Conservation (phyloP, 2,113 vertebrate genomes). For the Pavo muticus region DNA sequence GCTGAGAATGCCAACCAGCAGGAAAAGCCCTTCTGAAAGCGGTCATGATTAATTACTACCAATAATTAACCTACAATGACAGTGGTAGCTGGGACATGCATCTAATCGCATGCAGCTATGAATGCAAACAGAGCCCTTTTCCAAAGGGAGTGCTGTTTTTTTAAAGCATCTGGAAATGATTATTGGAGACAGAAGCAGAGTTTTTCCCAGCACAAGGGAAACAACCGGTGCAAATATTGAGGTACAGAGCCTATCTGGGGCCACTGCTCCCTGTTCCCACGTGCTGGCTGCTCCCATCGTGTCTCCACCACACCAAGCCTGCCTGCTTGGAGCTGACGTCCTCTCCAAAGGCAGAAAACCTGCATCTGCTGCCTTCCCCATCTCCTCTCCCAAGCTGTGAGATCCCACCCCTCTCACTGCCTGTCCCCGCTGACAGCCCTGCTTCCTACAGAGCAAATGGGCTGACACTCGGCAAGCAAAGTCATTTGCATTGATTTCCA, state of each 20-base stretch:
- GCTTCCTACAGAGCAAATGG: conserved; percentile 65
- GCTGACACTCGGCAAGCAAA: conserved; percentile 24
- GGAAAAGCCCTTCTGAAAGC: neutral
- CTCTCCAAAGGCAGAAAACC: neutral
- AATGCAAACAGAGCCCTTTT: neutral
- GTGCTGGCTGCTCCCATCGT: neutral
- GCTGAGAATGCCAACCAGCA: neutral
- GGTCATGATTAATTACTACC: conserved; percentile 9
- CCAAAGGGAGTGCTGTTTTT: conserved; percentile 16
- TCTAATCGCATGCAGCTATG: neutral
- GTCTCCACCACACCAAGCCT: neutral
- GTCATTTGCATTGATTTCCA: conserved; percentile 54
- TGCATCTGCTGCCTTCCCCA: conserved; percentile 14
- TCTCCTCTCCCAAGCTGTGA: conserved; percentile 37
- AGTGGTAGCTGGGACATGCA: neutral
- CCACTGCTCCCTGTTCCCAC: neutral
- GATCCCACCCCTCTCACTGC: conserved; percentile 53
- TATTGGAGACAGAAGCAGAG: neutral
- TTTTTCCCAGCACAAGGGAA: neutral
- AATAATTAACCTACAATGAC: conserved; percentile 41
- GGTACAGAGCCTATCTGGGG: accelerated
- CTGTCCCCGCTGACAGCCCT: conserved; percentile 28
- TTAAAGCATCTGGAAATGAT: neutral
- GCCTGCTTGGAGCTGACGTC: no score
- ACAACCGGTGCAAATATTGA: accelerated